Base-by-base conservation (phyloP, 2,113 vertebrate genomes). In the Shinisaurus crocodilurus region DNA sequence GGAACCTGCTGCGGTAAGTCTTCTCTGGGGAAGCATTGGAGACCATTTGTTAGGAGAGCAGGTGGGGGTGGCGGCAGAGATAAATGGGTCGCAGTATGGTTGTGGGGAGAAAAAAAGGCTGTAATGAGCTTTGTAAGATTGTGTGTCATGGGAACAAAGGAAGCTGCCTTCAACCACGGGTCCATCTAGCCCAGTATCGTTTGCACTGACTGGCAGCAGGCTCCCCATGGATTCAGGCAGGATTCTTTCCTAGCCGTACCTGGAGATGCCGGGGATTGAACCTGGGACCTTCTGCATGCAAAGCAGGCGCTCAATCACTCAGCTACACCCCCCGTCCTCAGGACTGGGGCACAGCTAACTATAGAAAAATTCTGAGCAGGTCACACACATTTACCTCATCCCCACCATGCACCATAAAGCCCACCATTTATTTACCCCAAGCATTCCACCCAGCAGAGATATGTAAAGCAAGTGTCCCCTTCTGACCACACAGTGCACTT, bases 1-100 rank as follows among this genome's bases (percentile, higher is more conserved):
- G 75, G 89, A 90, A 80, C 89, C 89, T 70, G 63, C 83, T 57
- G 89, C 57, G 82, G 89, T 90, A 69, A 80, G 63, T 69, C 37
- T 15, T n/a, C 57, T 69, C 15, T 79, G 15, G 6, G 6, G 8
- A 16, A 29, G 23, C 60, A 37, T 32, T 48, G 40, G 4, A 65
- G 34, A 15, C 57, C 9, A 2, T 76, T 75, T 48, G 40, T 74
- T 65, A 48, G 43, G 25, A 15, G 10, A 23, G 43, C 43, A 25
- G 9, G 27, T 15, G 10, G 57, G 6, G 32, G 27, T 37, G 3
- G 76, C 40, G n/a, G n/a, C n/a, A 81, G 76, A 7, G 37, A 60
- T 18, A 34, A 43, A 40, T 76, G 15, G 50, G 50, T 13, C 10
- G 8, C 34, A 34, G 63, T 16, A 8, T 0, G 10, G 34, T 34